A percentile compares a stretch with the other conserved stretches of the same genome.
phyloP scores from a whole-genome alignment of 1,140 invertebrate genomes.

The Heliconius himera region DNA sequence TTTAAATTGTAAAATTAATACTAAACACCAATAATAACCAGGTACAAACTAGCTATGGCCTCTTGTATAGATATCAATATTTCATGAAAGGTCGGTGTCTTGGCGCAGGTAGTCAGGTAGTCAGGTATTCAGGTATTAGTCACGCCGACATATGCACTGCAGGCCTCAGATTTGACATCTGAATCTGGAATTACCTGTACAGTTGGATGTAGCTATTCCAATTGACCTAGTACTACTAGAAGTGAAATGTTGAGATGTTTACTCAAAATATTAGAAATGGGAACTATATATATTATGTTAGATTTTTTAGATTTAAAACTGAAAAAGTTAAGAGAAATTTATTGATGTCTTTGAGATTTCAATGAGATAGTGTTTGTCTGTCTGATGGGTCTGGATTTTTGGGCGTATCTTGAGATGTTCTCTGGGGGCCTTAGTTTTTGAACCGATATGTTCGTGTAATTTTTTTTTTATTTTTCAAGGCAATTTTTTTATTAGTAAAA shows the following conservation, averaged over 20 bases:
- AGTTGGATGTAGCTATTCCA: not conserved
- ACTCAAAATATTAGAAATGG: not conserved
- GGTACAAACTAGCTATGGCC: not conserved
- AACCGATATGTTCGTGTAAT: too few species aligned
- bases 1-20: too few species aligned
- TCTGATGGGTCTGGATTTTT: too few species aligned
- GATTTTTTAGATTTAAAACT: too few species aligned
- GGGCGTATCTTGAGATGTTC: too few species aligned
- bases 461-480: too few species aligned
- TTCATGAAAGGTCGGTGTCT: conserved; percentile 21
- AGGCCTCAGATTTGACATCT: conserved; percentile 19
- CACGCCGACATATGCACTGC: conserved; percentile 32
- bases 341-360: not conserved
- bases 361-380: too few species aligned
- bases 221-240: not conserved
- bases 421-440: too few species aligned
- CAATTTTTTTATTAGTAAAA: too few species aligned
- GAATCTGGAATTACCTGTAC: conserved; percentile 17
- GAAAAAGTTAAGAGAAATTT: not conserved
- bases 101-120: conserved; percentile 22
- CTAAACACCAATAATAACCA: not conserved
- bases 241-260: not conserved
- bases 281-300: not conserved
- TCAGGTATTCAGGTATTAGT: conserved; percentile 8
- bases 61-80: conserved; percentile 23